Evolutionary conservation across 2,113 vertebrate species (phyloP), one percentile per base, ranked within the genome.

Genomic region (Gopherus flavomarginatus): DNA sequence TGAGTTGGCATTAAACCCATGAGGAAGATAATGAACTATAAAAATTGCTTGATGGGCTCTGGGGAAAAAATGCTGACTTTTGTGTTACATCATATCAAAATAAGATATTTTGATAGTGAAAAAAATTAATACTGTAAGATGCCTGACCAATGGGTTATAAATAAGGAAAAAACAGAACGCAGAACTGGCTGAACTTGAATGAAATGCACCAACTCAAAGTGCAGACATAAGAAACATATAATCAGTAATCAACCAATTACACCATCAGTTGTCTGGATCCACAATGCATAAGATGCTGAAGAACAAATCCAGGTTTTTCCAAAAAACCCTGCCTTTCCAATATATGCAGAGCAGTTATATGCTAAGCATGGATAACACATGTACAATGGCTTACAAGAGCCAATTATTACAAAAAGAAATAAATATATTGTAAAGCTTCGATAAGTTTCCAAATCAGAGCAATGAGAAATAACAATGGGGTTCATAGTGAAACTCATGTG

Each of bases 1-100:
- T 24, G 81, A 95, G 96, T 62, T 90, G 49, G 29, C 94, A 85
- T 87, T 88, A 3, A 2, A 97, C 97, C 95, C 96, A 94, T 88
- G 13, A 59, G 47, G 65, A 97, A 97, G 96, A 97, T 96, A 97
- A 97, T 96, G 9, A 97, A 95, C 87, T 83, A 91, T 78, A 86
- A 94, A 96, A 94, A 95, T 44, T 87, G 89, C 87, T 72, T 92
- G 90, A 94, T 95, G 86, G 85, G 84, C 54, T 95, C 87, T 92
- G 83, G 86, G 93, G 90, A 95, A 62, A 83, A 69, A 81, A 57
- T 35, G 50, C 56, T 75, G 53, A 87, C 93, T 96, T 97, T 83
- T 83, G 56, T 77, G 21, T 90, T 95, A 92, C 85, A 50, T 89
- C 52, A 27, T 26, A 88, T 26, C 75, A 1, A 0, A 56, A 50